Percentiles rank a stretch among this genome's conserved stretches.
Evolutionary conservation across 2,113 vertebrate species (phyloP).

Genomic region (Megaceryle maxima): DNA sequence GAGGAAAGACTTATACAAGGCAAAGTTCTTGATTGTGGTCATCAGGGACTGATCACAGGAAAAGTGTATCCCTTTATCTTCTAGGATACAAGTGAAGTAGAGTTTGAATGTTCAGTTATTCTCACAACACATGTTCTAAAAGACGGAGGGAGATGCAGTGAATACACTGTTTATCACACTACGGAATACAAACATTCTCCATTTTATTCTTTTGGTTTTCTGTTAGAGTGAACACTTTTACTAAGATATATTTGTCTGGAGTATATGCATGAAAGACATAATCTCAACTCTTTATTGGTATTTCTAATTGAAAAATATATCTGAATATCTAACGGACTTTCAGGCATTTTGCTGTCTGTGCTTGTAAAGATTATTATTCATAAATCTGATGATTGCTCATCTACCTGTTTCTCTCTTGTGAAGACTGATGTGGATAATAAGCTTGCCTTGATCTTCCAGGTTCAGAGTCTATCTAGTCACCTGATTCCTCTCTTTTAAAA

Average conservation of each 20-base stretch:
- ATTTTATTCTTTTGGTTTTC: not conserved
- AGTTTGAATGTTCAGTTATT: not conserved
- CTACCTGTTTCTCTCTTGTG: not conserved
- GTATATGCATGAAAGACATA: rapidly evolving
- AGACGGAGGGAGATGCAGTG: not conserved
- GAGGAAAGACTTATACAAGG: not conserved
- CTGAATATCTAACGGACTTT: not conserved
- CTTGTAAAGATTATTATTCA: not conserved
- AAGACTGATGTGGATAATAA: not conserved
- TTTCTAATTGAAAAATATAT: not conserved
- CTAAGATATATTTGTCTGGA: not conserved
- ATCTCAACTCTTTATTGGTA: not conserved
- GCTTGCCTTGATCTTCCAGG: not conserved
- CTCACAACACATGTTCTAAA: not conserved
- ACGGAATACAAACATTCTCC: not conserved
- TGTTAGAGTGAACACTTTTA: not conserved
- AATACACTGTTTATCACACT: not conserved
- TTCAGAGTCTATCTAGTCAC: not conserved
- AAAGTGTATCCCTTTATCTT: not conserved
- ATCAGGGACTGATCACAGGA: not conserved
- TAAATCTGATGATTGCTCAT: not conserved
- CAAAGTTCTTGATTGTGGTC: not conserved
- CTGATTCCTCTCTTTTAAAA: not conserved
- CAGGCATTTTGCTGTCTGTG: not conserved
- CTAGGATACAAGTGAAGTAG: not conserved